Evolutionary conservation across 2,797 vertebrate species (phyloP).

Genomic region (Alectoris magna): DNA sequence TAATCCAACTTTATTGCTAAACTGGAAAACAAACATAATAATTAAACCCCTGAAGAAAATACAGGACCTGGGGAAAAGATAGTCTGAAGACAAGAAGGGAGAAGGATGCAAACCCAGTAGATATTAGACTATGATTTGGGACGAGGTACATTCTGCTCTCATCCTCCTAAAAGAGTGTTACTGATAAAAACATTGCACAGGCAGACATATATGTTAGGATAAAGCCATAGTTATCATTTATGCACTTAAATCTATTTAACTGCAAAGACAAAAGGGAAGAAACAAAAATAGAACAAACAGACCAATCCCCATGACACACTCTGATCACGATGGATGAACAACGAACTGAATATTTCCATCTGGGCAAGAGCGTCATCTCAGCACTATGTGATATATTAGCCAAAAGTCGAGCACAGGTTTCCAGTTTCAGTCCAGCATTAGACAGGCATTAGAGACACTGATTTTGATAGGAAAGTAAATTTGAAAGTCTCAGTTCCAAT

Average conservation of each 20-base stretch:
- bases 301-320: constrained; percentile 49
- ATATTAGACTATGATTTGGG: constrained; percentile 48
- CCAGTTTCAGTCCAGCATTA: not conserved
- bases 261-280: constrained; percentile 39
- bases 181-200: constrained; percentile 54
- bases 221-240: constrained; percentile 65
- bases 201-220: not conserved
- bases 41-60: constrained; percentile 39
- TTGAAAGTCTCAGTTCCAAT: constrained; percentile 42
- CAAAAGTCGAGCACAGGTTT: constrained; percentile 59
- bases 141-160: constrained; percentile 17
- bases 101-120: not conserved
- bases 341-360: constrained; percentile 65
- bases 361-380: constrained; percentile 52
- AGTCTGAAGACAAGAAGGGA: constrained; percentile 34
- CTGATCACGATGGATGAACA: constrained; percentile 59
- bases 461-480: constrained; percentile 49
- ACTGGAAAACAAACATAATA: constrained; percentile 8
- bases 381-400: constrained; percentile 39
- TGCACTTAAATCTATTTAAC: constrained; percentile 57
- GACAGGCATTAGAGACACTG: constrained; percentile 12
- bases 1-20: not conserved
- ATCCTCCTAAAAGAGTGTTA: not conserved
- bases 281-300: constrained; percentile 53
- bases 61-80: not conserved